These are phyloP conservation scores for Pammene fasciana DNA, from an alignment of 2,888 invertebrate genomes.

Conservation along the genomic window DNA sequence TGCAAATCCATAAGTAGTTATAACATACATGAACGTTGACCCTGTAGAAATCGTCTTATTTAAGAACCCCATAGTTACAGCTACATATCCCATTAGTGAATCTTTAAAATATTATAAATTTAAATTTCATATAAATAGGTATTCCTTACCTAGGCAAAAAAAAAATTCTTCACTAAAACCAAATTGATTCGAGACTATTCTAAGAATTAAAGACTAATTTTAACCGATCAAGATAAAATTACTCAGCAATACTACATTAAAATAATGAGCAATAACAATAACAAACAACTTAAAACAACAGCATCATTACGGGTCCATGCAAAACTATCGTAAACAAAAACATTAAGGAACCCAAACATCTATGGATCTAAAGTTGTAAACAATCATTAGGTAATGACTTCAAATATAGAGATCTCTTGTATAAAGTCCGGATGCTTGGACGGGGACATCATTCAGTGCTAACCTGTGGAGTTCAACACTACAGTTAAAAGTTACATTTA, in stretches of 20 bases:
- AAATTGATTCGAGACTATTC: too few species aligned
- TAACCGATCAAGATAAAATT: not conserved
- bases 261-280: not conserved
- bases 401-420: not conserved
- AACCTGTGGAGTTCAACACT: conserved; percentile 4
- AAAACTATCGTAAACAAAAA: conserved; percentile 10
- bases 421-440: conserved; percentile 3
- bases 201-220: too few species aligned
- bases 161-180: too few species aligned
- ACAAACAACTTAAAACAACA: conserved; percentile 8
- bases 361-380: conserved; percentile 13
- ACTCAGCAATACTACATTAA: not conserved
- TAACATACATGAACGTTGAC: too few species aligned
- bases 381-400: conserved; percentile 24
- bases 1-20: too few species aligned
- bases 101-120: too few species aligned
- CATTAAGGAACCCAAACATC: conserved; percentile 10
- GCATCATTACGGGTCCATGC: conserved; percentile 8
- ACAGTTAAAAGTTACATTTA: not conserved
- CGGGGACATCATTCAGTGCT: conserved; percentile 21
- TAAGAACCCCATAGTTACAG: too few species aligned
- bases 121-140: too few species aligned
- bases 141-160: too few species aligned
- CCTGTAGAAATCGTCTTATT: too few species aligned
- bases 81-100: too few species aligned